Evolutionary conservation across 2,888 invertebrate species (phyloP), one percentile per base, ranked within the genome.

Genomic region (Steinernema hermaphroditum): DNA sequence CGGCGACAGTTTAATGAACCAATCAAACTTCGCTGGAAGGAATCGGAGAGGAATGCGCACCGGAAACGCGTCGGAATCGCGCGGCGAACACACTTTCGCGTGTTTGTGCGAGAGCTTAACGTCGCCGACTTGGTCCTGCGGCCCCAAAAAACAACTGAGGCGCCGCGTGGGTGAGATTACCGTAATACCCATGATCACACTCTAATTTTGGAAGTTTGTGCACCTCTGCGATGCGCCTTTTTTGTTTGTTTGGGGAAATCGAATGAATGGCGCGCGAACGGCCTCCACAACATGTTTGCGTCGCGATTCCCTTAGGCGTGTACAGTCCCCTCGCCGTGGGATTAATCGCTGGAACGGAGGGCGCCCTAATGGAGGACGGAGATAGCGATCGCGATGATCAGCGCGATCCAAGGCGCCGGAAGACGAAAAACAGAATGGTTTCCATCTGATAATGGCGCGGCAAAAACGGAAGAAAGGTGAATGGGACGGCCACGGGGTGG

Each of bases 1-100:
- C 46, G 62, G 62, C 29, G 62, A 62, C 62, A 62, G 32, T 62
- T 62, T 62, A 62, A 62, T 62, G 62, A 62, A 62, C 62, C 62
- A 62, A 62, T 62, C 62, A 62, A 62, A 62, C 62, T 62, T 62
- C 62, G 29, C 32, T 29, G 32, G 62, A 62, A 62, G 22, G 62
- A 62, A 62, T 62, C 37, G 37, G 37, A 37, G 27, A 62, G 62
- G 62, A 62, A 62, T 62, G 62, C 32, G 62, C 62, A 62, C 62
- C 62, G 62, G 62, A 62, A 62, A 62, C 62, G 32, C 62, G 54
- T 12, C 27, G 54, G 19, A 49, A n/a, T 4, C 54, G 54, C 22
- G 4, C 29, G 27, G 32, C 6, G 16, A 32, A 29, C 22, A 32
- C 22, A 22, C 19, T 46, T 32, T 32, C 14, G 62, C 34, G 62